A percentile compares a stretch with the other conserved stretches of the same genome.
Conservation (phyloP, 2,797 vertebrate genomes). For the Myoxocephalus aenaeus region DNA sequence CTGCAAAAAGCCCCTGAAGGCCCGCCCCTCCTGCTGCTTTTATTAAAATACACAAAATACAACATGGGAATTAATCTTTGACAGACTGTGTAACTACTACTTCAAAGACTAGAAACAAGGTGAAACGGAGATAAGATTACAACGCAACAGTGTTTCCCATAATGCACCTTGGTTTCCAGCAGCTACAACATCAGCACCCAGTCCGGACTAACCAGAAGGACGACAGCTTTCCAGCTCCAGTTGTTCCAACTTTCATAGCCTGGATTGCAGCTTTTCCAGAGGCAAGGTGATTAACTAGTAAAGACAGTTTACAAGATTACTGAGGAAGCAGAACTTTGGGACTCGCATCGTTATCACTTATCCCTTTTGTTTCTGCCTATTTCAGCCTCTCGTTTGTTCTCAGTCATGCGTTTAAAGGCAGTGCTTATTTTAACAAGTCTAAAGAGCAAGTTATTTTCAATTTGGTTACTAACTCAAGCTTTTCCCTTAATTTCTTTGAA, state of each 20-base stretch:
- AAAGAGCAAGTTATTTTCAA: too few species aligned
- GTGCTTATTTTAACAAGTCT: too few species aligned
- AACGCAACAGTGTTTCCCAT: background rate
- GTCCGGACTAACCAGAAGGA: slow-evolving; percentile 1
- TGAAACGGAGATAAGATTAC: background rate
- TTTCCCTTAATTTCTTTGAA: too few species aligned
- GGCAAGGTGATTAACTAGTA: slow-evolving; percentile 26
- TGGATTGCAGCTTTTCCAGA: slow-evolving; percentile 34
- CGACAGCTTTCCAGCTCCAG: slow-evolving; percentile 4
- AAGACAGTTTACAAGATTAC: slow-evolving; percentile 31
- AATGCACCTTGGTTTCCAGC: background rate
- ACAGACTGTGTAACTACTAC: too few species aligned
- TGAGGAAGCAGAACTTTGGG: slow-evolving; percentile 5
- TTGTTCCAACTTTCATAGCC: slow-evolving; percentile 14
- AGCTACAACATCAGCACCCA: background rate
- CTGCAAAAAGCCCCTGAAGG: background rate
- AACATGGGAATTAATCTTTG: background rate
- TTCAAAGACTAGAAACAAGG: too few species aligned
- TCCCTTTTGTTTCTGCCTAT: slow-evolving; percentile 14
- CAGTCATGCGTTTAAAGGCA: background rate
- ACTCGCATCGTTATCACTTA: background rate
- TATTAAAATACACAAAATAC: background rate
- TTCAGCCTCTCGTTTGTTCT: slow-evolving; percentile 20
- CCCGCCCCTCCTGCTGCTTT: too few species aligned
- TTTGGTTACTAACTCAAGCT: too few species aligned